phyloP scores from a whole-genome alignment of 1,140 invertebrate genomes.

The Heliconius eleuchia region DNA sequence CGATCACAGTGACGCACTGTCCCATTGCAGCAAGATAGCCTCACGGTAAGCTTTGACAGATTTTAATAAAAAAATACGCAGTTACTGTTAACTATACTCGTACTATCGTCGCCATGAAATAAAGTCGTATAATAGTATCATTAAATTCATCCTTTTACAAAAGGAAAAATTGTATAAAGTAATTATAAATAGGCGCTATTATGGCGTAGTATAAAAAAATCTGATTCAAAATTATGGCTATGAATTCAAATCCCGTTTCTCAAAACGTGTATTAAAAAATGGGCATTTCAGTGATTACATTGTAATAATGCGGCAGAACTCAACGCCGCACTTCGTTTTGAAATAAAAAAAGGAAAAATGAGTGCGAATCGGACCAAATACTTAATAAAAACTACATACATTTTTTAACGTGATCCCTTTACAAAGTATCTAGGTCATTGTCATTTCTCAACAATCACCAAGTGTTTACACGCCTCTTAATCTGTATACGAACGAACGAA shows the following conservation, averaged over 20 bases:
- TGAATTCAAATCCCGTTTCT: too few species aligned
- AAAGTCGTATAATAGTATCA: background rate
- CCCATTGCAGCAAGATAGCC: too few species aligned
- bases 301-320: background rate
- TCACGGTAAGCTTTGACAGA: background rate
- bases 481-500: background rate
- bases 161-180: background rate
- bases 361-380: too few species aligned
- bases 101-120: background rate
- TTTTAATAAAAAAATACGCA: background rate
- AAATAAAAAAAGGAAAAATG: too few species aligned
- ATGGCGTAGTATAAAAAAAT: background rate
- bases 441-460: background rate
- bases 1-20: too few species aligned
- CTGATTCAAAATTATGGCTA: background rate
- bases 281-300: too few species aligned
- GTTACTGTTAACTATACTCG: background rate
- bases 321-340: too few species aligned
- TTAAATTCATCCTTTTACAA: background rate
- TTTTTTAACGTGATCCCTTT: background rate
- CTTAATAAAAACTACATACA: background rate
- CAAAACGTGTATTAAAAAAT: too few species aligned
- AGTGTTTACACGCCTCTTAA: constrained; percentile 4
- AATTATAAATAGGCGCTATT: background rate
- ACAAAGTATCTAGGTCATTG: background rate